These are phyloP conservation scores for Sebastolobus altivelis DNA, from an alignment of 2,797 vertebrate species.

Conservation along the genomic window DNA sequence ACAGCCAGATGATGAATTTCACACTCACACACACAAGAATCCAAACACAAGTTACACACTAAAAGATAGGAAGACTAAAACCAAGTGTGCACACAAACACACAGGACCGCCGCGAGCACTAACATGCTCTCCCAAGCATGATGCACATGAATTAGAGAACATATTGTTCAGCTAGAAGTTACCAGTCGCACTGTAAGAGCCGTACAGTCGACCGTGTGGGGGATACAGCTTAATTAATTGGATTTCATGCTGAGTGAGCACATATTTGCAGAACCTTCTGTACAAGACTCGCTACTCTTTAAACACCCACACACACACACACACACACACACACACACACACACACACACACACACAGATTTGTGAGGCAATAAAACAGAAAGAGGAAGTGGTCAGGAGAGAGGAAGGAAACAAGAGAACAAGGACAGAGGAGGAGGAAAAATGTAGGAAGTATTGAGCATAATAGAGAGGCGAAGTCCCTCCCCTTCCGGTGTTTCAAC, in stretches of 20 bases:
- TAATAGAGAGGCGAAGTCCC: neutral
- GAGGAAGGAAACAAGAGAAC: neutral
- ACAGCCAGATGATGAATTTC: constrained; percentile 51
- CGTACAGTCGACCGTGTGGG: constrained; percentile 24
- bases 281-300: constrained; percentile 35
- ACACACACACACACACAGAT: no score
- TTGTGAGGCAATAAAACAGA: constrained; percentile 25
- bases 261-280: constrained; percentile 46
- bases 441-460: neutral
- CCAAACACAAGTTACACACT: constrained; percentile 16
- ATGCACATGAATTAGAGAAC: constrained; percentile 62
- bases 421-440: neutral
- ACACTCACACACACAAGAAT: constrained; percentile 27
- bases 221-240: constrained; percentile 67
- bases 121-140: constrained; percentile 60
- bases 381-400: neutral
- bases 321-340: neutral
- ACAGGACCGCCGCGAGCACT: constrained; percentile 37
- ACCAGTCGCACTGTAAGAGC: constrained; percentile 42
- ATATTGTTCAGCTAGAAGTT: constrained; percentile 61
- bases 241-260: constrained; percentile 73
- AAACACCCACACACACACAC: constrained; percentile 26
- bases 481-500: no score
- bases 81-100: constrained; percentile 18
- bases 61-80: constrained; percentile 30